Base-by-base conservation (phyloP, 2,888 invertebrate genomes). In the Gymnoscelis rufifasciata region DNA sequence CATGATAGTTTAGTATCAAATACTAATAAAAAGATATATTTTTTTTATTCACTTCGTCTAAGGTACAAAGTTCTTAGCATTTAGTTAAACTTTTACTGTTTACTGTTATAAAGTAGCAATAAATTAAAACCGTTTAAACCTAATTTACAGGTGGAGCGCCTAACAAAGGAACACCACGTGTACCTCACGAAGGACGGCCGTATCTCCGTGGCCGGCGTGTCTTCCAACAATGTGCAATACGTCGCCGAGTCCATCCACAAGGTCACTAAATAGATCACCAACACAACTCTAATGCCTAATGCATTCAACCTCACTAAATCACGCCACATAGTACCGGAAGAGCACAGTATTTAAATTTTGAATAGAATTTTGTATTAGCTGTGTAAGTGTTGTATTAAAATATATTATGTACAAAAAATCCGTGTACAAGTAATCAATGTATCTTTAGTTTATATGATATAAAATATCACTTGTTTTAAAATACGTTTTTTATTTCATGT, bases 171-270 rank as follows among this genome's bases (percentile, higher is more conserved):
- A 19, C 95, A 93, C 88, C 96, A 96, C 75, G 91, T 99, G 59
- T 99, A 97, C 79, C 87, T 99, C 58, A 98, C 99, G 0, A 97
- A 97, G 80, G 99, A 99, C 81, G 99, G 99, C 0, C 93, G 99
- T 63, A 98, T 99, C 78, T 99, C 98, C 2, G 95, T 99, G 88
- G 98, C 99, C 44, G 99, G 99, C 42, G 93, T 99, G 4, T 94
- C 97, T 1, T 95, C 97, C 2, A 94, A 95, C 74, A 99, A 99
- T 86, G 98, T 99, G 0, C 93, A 93, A 55, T 98, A 99, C 77
- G 88, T 99, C 52, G 99, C 99, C 1, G 91, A 95, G 55, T 97
- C 95, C 48, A 97, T 99, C 62, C 97, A 99, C 78, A 90, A 93
- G 82, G 97, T 98, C 55, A 95, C 97, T 8, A 93, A 95, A 62